Conservation (phyloP, 2,888 invertebrate species). For the Polyommatus iphigenia region DNA sequence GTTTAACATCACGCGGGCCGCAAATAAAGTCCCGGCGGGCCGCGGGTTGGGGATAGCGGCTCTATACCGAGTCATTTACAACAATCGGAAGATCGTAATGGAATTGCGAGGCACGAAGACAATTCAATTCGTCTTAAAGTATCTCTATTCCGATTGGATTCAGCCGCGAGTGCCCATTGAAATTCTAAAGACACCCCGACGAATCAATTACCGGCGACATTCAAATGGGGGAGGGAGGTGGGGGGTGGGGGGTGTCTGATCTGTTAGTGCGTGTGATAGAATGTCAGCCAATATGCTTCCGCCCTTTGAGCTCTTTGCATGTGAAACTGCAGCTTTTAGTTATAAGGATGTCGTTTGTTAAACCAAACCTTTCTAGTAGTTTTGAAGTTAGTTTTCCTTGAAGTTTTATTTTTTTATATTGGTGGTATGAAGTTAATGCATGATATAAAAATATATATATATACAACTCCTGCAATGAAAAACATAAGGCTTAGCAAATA, state of each 20-base stretch:
- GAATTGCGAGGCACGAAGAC: neutral
- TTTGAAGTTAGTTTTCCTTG: neutral
- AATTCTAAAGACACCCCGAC: slow-evolving; percentile 69
- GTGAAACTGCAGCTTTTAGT: neutral
- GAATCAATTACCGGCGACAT: slow-evolving; percentile 73
- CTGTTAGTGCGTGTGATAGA: slow-evolving; percentile 76
- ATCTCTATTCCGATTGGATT: slow-evolving; percentile 39
- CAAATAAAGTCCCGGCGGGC: too few relatives aligned
- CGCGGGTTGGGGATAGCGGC: too few relatives aligned
- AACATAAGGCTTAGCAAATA: too few relatives aligned
- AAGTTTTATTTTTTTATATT: neutral
- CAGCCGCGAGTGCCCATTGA: slow-evolving; percentile 58
- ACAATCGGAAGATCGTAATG: neutral
- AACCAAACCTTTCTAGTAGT: too few relatives aligned
- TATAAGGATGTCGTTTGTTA: too few relatives aligned
- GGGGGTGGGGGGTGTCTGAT: slow-evolving; percentile 57
- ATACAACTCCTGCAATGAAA: too few relatives aligned
- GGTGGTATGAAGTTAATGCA: too few relatives aligned
- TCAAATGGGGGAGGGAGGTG: slow-evolving; percentile 53
- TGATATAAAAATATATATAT: too few relatives aligned
- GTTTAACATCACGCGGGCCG: too few relatives aligned
- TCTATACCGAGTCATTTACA: neutral
- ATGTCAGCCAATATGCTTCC: slow-evolving; percentile 65
- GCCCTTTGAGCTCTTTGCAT: slow-evolving; percentile 38
- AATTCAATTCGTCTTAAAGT: slow-evolving; percentile 25